Base-by-base conservation (phyloP, 2,797 vertebrate genomes). In the Discoglossus pictus region DNA sequence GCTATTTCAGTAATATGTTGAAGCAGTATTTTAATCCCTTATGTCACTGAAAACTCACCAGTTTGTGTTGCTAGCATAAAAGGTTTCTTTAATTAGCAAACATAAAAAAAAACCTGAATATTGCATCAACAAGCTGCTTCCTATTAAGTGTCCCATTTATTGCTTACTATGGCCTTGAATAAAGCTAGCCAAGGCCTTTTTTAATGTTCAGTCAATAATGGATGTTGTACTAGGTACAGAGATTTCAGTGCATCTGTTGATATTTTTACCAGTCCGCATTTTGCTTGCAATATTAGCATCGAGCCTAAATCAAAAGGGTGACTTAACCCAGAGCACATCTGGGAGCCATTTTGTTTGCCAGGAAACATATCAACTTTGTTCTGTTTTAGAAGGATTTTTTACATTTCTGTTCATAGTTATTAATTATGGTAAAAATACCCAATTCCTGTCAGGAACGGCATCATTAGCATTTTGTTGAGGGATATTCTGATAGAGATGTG, bases 121-220 rank as follows among this genome's bases (percentile, higher is more conserved):
- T 18, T 52, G 47, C 16, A 34, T 21, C n/a, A 44, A 53, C 16
- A n/a, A 27, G 61, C 48, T 43, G 38, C 17, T 53, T 44, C 21
- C 31, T 39, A 21, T 2, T 65, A 55, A 44, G 42, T 38, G 15
- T 8, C 51, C 27, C 51, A 46, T 65, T 55, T 35, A 65, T 27
- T 47, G 40, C 61, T 31, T 12, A 2, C 25, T 44, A 16, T 5
- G 20, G 17, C 40, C 27, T 55, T 47, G 27, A 48, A 13, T 48
- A 48, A 44, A 18, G 12, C 44, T 23, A 39, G 47, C 20, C 52
- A 58, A 34, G 15, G 27, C 21, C 9, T 42, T 3, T 11, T 25
- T 46, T 11, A 20, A 46, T 58, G 23, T 27, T 20, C 10, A 40
- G 18, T 56, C 63, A 66, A 48, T 66, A 66, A 58, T 20, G 4